A percentile compares a stretch with the other conserved stretches of the same genome.
Evolutionary conservation across 2,888 invertebrate species (phyloP).

Genomic region (Brachyopa scutellaris): DNA sequence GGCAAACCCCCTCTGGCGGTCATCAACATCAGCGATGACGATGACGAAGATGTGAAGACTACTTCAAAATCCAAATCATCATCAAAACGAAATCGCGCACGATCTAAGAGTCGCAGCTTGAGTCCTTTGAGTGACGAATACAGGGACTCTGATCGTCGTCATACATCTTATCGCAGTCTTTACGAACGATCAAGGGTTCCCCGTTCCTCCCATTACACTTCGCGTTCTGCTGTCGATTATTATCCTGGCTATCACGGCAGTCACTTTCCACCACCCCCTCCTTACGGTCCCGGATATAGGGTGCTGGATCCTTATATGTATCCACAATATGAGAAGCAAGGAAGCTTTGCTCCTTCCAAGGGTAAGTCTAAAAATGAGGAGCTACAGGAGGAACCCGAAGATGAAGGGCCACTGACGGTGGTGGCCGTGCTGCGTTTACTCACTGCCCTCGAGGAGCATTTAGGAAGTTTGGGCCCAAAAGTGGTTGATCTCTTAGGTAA

Average conservation of each 20-base stretch:
- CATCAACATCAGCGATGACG: constrained; percentile 81
- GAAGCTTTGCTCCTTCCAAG: constrained; percentile 76
- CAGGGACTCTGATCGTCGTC: constrained; percentile 49
- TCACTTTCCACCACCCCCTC: constrained; percentile 67
- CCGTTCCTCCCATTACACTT: constrained; percentile 45
- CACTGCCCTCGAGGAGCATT: constrained; percentile 90
- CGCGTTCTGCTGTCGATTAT: constrained; percentile 54
- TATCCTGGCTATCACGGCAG: constrained; percentile 57
- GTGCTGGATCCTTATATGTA: constrained; percentile 78
- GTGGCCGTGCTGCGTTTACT: constrained; percentile 88
- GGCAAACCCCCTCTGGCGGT: constrained; percentile 67
- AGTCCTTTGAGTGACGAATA: constrained; percentile 72
- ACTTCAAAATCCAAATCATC: constrained; percentile 11
- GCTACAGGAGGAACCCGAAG: constrained; percentile 79
- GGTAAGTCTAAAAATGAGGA: constrained; percentile 75
- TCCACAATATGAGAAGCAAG: constrained; percentile 78
- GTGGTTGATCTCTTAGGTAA: constrained; percentile 89
- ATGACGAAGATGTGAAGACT: constrained; percentile 64
- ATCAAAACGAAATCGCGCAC: constrained; percentile 67
- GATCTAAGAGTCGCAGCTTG: constrained; percentile 71
- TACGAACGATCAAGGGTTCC: constrained; percentile 57
- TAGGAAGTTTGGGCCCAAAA: constrained; percentile 92
- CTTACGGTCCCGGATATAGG: constrained; percentile 76
- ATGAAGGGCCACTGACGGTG: constrained; percentile 84
- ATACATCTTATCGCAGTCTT: constrained; percentile 40